phyloP scores from a whole-genome alignment of 2,888 invertebrate genomes.

The Brachycybe producta region DNA sequence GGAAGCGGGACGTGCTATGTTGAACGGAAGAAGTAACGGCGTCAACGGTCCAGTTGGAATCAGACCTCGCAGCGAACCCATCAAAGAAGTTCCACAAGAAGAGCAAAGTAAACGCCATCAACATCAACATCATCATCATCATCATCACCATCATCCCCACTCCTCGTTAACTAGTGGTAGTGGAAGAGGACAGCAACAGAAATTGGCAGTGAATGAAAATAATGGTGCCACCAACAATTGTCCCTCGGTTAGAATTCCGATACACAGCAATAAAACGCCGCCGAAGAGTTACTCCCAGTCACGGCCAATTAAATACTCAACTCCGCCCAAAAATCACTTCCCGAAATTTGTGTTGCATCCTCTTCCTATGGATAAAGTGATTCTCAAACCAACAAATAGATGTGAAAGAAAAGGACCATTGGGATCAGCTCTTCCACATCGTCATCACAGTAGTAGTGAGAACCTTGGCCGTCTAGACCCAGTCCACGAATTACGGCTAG shows the following conservation, averaged over 20 bases:
- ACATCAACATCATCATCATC: background rate
- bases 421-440: slow-evolving; percentile 8
- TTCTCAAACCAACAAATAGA: slow-evolving; percentile 6
- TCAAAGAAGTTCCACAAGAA: no score
- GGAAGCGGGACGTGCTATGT: slow-evolving; percentile 2
- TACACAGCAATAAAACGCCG: slow-evolving; percentile 20
- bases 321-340: slow-evolving; percentile 17
- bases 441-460: slow-evolving; percentile 17
- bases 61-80: slow-evolving; percentile 16
- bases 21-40: background rate
- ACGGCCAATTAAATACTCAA: slow-evolving; percentile 21
- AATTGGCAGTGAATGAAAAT: background rate
- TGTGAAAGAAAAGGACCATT: slow-evolving; percentile 1
- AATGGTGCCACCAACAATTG: background rate
- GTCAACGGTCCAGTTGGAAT: slow-evolving; percentile 14
- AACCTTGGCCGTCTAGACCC: slow-evolving; percentile 4
- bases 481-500: slow-evolving; percentile 14
- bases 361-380: slow-evolving; percentile 5
- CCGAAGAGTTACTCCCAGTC: slow-evolving; percentile 24
- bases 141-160: background rate
- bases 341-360: slow-evolving; percentile 1
- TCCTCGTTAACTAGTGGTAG: slow-evolving; percentile 5
- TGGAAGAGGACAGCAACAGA: background rate
- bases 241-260: background rate
- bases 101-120: slow-evolving; percentile 1